Percentiles rank a stretch among this genome's conserved stretches.
phyloP scores from a whole-genome alignment of 2,113 vertebrate genomes.

The Pseudorectes ferrugineus region DNA sequence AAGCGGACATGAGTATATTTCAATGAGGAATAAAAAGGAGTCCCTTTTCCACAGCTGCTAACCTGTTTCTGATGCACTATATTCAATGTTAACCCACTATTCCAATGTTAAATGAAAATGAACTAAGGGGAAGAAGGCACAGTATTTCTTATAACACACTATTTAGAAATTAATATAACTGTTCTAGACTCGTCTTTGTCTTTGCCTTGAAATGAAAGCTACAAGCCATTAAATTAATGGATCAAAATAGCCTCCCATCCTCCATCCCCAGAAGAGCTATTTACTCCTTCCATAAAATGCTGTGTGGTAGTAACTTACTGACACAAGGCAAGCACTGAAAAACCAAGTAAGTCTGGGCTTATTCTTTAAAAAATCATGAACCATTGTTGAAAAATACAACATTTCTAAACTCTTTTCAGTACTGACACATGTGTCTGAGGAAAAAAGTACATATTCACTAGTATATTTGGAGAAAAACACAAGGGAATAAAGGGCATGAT shows the following conservation, averaged over 20 bases:
- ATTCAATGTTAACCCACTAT: not conserved
- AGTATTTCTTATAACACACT: not conserved
- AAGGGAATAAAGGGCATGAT: not conserved
- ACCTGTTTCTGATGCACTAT: not conserved
- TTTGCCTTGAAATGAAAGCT: slow-evolving; percentile 25
- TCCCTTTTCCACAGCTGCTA: not conserved
- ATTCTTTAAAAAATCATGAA: not conserved
- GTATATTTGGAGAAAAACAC: not conserved
- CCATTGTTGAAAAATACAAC: not conserved
- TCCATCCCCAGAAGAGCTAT: not conserved
- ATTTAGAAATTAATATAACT: not conserved
- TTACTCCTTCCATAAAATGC: not conserved
- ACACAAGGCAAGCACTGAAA: not conserved
- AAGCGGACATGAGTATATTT: not conserved
- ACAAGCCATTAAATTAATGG: not conserved
- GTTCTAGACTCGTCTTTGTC: not conserved
- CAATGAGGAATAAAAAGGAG: not conserved
- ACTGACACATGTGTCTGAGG: not conserved
- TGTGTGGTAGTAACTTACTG: not conserved
- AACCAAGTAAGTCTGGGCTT: not conserved
- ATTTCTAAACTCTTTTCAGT: not conserved
- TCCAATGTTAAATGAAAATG: not conserved
- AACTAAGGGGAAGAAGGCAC: not conserved
- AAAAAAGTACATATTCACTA: not conserved
- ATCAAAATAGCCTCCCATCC: not conserved